A percentile compares a stretch with the other conserved stretches of the same genome.
phyloP scores from a whole-genome alignment of 2,888 invertebrate species.

The Pyrgus malvae region DNA sequence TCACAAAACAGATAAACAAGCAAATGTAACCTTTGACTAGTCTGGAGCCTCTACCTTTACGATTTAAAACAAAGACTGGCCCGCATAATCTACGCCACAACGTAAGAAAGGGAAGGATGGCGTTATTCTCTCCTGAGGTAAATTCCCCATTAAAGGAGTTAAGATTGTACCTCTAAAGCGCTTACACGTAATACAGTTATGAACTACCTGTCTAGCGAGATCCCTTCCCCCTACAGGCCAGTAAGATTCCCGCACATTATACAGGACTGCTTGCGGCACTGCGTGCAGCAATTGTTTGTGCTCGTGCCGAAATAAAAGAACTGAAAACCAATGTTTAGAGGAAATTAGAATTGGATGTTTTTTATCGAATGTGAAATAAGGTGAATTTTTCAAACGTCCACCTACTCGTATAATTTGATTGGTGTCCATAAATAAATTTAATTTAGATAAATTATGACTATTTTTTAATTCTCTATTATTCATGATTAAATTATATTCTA shows the following conservation, averaged over 20 bases:
- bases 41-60: neutral
- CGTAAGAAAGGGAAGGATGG: neutral
- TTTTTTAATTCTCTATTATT: neutral
- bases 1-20: neutral
- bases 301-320: constrained; percentile 22
- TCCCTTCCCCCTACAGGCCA: constrained; percentile 29
- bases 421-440: neutral
- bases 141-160: constrained; percentile 13
- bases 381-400: neutral
- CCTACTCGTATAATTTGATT: neutral
- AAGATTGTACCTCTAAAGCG: neutral
- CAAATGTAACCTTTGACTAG: neutral
- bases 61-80: neutral
- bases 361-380: constrained; percentile 17
- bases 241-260: constrained; percentile 24
- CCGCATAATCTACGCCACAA: neutral
- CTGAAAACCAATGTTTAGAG: constrained; percentile 28
- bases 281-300: constrained; percentile 28
- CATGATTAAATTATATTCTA: neutral
- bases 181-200: constrained; percentile 1
- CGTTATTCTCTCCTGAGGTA: constrained; percentile 9
- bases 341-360: constrained; percentile 30
- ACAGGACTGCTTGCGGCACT: constrained; percentile 24
- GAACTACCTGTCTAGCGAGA: constrained; percentile 11
- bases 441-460: constrained; percentile 3